Base-by-base conservation (phyloP, 35 echinoderm and acorn worm species). In the Ptychodera flava region DNA sequence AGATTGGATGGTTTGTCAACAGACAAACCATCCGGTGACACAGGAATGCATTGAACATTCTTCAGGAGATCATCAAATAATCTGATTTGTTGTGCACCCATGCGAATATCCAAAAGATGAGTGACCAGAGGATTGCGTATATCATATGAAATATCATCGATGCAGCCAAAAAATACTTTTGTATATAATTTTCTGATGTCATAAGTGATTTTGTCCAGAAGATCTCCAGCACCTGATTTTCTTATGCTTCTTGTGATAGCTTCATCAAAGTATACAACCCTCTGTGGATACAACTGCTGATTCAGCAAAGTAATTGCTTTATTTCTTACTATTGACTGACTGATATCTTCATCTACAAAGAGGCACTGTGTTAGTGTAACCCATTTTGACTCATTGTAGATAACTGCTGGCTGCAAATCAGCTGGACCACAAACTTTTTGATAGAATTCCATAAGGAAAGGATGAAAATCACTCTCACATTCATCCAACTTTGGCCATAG, bases 391-490 rank as follows among this genome's bases (percentile, higher is more conserved):
- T 53, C 79, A 82, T 89, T 82, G 37, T 82, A 53, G 2, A 89
- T 83, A 14, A 89, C 27, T 1, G 16, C 79, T 45, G 79, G 33
- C 31, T 0, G 0, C 1, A 15, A 12, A 0, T 80, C 34, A 15
- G 31, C 31, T 80, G 1, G 1, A 80, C 31, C 78, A 29, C 28
- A 28, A 15, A 92, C 0, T 34, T 0, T 36, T 34, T 81, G 78
- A 31, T 92, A 92, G 87, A 92, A 92, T 15, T 53, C 35, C 0
- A 88, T 28, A 0, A 88, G 33, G 15, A 92, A 30, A 12, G 85
- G 79, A 78, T 83, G 36, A 37, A 82, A 82, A 35, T 92, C 86
- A 37, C 80, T 88, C 76, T 45, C 36, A 31, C 34, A 78, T 1
- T 88, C 75, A 15, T 0, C 1, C 0, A 64, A 12, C 6, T 84